These are phyloP conservation scores for Syrista parreyssii DNA, from an alignment of 2,888 invertebrate species.

Conservation along the genomic window DNA sequence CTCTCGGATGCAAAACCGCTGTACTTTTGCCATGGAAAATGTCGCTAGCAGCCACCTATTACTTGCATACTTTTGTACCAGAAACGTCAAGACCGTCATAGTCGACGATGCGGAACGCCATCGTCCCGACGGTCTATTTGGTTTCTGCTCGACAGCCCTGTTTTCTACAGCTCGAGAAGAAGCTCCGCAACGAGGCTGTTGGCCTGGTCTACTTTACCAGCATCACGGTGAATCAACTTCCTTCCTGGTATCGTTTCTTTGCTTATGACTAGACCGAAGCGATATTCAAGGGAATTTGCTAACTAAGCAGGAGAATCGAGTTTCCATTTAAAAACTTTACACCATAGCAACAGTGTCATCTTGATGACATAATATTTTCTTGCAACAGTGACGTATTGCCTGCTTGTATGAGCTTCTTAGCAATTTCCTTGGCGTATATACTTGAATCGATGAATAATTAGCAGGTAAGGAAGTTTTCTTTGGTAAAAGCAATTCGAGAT, in stretches of 20 bases:
- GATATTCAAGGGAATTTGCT: slow-evolving; percentile 32
- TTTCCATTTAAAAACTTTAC: slow-evolving; percentile 31
- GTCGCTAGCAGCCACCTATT: not conserved
- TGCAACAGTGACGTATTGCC: not conserved
- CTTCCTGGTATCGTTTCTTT: slow-evolving; percentile 20
- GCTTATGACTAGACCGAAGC: slow-evolving; percentile 27
- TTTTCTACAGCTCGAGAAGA: not conserved
- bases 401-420: not conserved
- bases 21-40: not conserved
- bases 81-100: not conserved
- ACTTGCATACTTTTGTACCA: not conserved
- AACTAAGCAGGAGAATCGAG: slow-evolving; percentile 34
- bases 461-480: not conserved
- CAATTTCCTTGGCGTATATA: not conserved
- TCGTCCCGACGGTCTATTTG: not conserved
- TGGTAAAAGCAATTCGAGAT: not conserved
- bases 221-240: not conserved
- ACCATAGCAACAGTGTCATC: not conserved
- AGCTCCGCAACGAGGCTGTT: not conserved
- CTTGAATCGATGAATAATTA: not conserved
- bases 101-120: not conserved
- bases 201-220: not conserved
- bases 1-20: not conserved
- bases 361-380: not conserved
- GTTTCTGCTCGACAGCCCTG: not conserved